Percentiles rank a stretch among this genome's conserved stretches.
These are phyloP conservation scores for Sorex maritimensis DNA, from an alignment of 2,797 vertebrate species.

Conservation along the genomic window DNA sequence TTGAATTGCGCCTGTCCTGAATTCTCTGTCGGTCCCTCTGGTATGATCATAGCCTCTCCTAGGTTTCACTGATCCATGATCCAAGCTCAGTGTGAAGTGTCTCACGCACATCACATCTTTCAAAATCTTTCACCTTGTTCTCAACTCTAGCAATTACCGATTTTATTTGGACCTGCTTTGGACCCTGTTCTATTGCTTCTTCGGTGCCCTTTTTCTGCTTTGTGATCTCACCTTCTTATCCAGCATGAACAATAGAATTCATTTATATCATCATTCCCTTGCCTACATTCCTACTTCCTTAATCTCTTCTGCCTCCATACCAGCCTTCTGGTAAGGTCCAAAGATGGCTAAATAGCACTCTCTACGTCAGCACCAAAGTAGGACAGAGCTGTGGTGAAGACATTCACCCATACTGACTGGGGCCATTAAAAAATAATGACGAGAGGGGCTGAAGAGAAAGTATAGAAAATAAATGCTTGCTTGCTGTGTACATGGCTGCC, in stretches of 20 bases:
- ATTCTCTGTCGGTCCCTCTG: not conserved
- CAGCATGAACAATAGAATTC: not conserved
- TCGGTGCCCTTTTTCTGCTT: not conserved
- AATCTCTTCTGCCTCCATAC: not conserved
- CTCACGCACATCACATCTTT: not conserved
- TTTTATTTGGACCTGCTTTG: not conserved
- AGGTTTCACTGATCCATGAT: not conserved
- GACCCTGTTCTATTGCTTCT: not conserved
- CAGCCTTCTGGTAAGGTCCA: slow-evolving; percentile 7
- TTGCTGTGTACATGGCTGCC: too few species aligned
- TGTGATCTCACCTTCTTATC: not conserved
- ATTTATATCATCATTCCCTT: not conserved
- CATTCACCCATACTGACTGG: not conserved
- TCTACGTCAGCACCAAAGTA: not conserved
- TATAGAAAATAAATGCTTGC: too few species aligned
- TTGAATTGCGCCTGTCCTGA: not conserved
- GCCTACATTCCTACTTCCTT: not conserved
- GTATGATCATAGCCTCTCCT: not conserved
- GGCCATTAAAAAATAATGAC: not conserved
- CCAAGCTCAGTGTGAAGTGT: not conserved
- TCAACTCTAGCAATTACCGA: not conserved
- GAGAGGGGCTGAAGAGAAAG: not conserved
- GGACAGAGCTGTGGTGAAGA: not conserved
- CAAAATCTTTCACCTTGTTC: not conserved
- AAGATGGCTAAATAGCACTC: not conserved